These are phyloP conservation scores for Sabatieria punctata DNA, from an alignment of 2,888 invertebrate genomes.

Conservation along the genomic window DNA sequence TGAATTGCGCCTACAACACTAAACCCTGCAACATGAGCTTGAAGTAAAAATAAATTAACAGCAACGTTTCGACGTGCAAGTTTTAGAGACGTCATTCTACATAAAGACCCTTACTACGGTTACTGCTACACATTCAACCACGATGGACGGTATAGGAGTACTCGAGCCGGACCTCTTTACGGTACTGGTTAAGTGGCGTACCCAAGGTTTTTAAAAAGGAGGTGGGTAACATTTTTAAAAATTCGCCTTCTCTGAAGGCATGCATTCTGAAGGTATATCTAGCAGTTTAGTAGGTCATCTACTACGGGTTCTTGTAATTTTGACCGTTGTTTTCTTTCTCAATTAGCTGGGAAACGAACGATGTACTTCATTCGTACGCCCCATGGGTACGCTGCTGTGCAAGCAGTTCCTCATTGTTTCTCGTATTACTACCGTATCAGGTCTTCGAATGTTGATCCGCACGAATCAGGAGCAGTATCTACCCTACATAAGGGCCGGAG, in stretches of 20 bases:
- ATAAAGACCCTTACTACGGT: constrained; percentile 27
- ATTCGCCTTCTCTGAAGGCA: too few species aligned
- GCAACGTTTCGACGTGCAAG: neutral
- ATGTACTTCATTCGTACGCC: too few species aligned
- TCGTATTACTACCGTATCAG: neutral
- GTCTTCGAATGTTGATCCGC: constrained; percentile 20
- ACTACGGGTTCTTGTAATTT: too few species aligned
- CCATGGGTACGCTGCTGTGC: too few species aligned
- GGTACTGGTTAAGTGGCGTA: constrained; percentile 16
- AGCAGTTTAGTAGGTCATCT: too few species aligned
- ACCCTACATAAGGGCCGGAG: constrained; percentile 31
- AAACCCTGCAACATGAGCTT: constrained; percentile 16
- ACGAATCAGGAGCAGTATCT: constrained; percentile 20
- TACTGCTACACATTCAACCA: constrained; percentile 33
- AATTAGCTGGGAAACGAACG: too few species aligned
- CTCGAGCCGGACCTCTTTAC: constrained; percentile 30
- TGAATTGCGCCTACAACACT: constrained; percentile 25
- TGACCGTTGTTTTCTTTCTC: too few species aligned
- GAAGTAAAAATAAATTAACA: neutral
- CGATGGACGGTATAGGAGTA: constrained; percentile 12
- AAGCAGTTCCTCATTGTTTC: neutral
- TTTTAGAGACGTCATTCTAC: constrained; percentile 31
- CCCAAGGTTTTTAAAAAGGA: neutral
- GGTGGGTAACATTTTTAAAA: neutral
- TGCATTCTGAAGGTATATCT: too few species aligned